Percentiles rank a stretch among this genome's conserved stretches.
Evolutionary conservation across 2,113 vertebrate species (phyloP).

Genomic region (Macheiramphus alcinus): DNA sequence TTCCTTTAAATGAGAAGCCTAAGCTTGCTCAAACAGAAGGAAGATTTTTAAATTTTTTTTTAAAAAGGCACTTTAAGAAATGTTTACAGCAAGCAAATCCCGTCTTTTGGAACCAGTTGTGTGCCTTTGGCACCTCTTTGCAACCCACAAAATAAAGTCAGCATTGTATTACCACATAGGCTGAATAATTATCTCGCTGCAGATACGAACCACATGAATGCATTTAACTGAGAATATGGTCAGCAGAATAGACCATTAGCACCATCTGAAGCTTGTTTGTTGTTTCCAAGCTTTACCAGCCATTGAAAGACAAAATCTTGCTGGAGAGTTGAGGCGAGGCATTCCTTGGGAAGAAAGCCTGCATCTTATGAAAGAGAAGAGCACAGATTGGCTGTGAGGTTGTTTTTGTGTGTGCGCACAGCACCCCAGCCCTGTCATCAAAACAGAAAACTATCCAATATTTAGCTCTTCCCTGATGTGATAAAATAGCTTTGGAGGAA

Average conservation of each 20-base stretch:
- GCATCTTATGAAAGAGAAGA: background rate
- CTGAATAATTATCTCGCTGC: background rate
- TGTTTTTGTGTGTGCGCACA: background rate
- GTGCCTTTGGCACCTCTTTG: conserved; percentile 4
- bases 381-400: background rate
- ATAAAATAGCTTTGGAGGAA: background rate
- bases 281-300: background rate
- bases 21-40: background rate
- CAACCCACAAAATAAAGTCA: conserved; percentile 34
- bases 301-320: background rate
- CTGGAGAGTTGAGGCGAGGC: background rate
- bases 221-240: conserved; percentile 28
- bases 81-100: background rate
- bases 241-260: conserved; percentile 23
- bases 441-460: background rate
- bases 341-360: background rate
- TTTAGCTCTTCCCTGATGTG: background rate
- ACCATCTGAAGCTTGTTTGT: conserved; percentile 39
- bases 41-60: background rate
- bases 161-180: conserved; percentile 21
- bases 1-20: background rate
- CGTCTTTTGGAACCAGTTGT: background rate
- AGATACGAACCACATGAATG: conserved; percentile 27
- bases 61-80: background rate
- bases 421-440: background rate